A percentile compares a stretch with the other conserved stretches of the same genome.
These are phyloP conservation scores for Donacobius atricapilla DNA, from an alignment of 2,113 vertebrate species.

Conservation along the genomic window DNA sequence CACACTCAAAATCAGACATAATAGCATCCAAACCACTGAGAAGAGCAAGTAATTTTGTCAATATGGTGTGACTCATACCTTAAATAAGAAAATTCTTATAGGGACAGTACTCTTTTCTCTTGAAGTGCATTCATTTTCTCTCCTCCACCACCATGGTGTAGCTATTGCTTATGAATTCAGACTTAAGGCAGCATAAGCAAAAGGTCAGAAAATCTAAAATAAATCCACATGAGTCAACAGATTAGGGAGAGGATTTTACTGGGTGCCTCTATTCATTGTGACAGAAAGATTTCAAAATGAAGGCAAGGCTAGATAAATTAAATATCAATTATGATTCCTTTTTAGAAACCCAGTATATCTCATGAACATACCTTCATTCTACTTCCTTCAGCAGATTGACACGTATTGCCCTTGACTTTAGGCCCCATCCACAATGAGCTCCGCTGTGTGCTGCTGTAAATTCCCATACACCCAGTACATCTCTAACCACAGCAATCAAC, in stretches of 20 bases:
- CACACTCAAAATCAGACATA: background rate
- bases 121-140: background rate
- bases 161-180: background rate
- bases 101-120: background rate
- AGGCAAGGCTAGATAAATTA: background rate
- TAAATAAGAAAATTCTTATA: background rate
- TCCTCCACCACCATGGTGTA: fast-evolving
- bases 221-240: background rate
- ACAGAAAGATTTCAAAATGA: background rate
- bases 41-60: background rate
- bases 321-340: background rate
- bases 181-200: background rate
- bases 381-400: background rate
- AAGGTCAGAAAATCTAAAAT: background rate
- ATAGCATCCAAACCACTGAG: background rate
- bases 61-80: background rate
- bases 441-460: background rate
- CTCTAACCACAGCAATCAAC: background rate
- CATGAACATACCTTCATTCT: background rate
- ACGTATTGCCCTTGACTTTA: background rate
- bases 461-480: background rate
- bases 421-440: background rate
- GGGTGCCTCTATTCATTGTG: background rate
- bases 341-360: background rate
- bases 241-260: background rate